Conservation (phyloP, 2,113 vertebrate genomes). For the Tonatia bakeri region DNA sequence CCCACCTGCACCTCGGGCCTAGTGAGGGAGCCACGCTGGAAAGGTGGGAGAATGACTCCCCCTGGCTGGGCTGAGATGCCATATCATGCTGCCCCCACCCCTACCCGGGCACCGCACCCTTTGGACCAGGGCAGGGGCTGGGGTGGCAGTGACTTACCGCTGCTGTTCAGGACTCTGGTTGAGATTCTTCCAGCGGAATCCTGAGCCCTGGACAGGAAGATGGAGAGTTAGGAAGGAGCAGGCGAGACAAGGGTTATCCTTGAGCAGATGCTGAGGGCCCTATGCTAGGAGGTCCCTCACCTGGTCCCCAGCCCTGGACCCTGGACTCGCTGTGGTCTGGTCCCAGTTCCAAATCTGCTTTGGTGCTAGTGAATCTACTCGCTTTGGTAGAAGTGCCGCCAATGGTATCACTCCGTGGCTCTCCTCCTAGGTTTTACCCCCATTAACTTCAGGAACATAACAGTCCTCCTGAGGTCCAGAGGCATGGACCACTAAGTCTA, state of each 20-base stretch:
- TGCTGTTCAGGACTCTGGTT: slow-evolving; percentile 88
- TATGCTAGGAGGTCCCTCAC: background rate
- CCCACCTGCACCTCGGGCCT: slow-evolving; percentile 42
- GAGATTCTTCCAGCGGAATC: slow-evolving; percentile 88
- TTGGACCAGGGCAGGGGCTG: background rate
- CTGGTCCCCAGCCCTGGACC: background rate
- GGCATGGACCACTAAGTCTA: background rate
- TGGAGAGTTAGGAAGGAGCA: background rate
- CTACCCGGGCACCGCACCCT: background rate
- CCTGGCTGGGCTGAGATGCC: background rate
- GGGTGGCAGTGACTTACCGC: slow-evolving; percentile 80
- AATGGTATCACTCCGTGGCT: background rate
- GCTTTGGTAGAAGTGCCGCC: background rate
- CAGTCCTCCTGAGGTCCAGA: background rate
- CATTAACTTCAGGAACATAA: background rate
- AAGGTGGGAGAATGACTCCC: background rate
- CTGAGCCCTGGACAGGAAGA: slow-evolving; percentile 78
- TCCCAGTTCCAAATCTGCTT: background rate
- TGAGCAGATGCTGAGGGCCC: background rate
- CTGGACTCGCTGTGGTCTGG: background rate
- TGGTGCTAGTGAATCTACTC: background rate
- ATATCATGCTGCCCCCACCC: background rate
- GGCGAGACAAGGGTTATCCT: background rate
- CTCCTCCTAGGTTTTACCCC: background rate
- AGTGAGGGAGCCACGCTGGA: background rate